A percentile compares a stretch with the other conserved stretches of the same genome.
Evolutionary conservation across 2,888 invertebrate genomes (phyloP).

Genomic region (Andrena praecox): DNA sequence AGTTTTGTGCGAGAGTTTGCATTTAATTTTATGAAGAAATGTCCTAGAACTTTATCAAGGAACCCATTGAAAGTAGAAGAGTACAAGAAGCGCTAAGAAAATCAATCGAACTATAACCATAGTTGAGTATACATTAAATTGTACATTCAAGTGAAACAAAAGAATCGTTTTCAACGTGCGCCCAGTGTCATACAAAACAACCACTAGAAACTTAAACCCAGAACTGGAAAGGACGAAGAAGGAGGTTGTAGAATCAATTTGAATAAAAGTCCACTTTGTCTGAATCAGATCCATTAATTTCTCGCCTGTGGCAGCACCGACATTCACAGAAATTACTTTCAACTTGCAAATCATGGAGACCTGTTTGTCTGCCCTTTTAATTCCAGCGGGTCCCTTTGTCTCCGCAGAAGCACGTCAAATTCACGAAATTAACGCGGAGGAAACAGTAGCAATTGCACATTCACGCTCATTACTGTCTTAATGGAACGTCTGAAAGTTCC

Average conservation of each 20-base stretch:
- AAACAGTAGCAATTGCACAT: background rate
- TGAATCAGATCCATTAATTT: background rate
- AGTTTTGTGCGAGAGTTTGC: background rate
- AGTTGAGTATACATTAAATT: too few relatives aligned
- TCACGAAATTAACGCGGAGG: slow-evolving; percentile 12
- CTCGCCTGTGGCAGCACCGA: too few relatives aligned
- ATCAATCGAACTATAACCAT: too few relatives aligned
- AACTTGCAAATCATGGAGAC: slow-evolving; percentile 20
- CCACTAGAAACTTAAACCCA: too few relatives aligned
- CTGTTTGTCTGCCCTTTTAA: slow-evolving; percentile 16
- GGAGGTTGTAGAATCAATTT: background rate
- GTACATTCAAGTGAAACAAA: too few relatives aligned
- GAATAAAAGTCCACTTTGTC: background rate
- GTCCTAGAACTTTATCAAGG: background rate
- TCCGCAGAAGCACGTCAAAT: slow-evolving; percentile 5
- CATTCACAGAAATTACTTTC: slow-evolving; percentile 10
- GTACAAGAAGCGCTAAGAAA: too few relatives aligned
- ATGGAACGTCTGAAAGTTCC: background rate
- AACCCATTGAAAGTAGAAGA: too few relatives aligned
- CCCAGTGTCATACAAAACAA: too few relatives aligned
- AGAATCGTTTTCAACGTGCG: too few relatives aligned
- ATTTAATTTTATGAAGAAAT: background rate
- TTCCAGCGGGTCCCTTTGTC: slow-evolving; percentile 4
- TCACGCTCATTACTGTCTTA: background rate
- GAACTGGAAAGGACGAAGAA: too few relatives aligned